Conservation (phyloP, 2,797 vertebrate genomes). For the Eulemur mongoz region DNA sequence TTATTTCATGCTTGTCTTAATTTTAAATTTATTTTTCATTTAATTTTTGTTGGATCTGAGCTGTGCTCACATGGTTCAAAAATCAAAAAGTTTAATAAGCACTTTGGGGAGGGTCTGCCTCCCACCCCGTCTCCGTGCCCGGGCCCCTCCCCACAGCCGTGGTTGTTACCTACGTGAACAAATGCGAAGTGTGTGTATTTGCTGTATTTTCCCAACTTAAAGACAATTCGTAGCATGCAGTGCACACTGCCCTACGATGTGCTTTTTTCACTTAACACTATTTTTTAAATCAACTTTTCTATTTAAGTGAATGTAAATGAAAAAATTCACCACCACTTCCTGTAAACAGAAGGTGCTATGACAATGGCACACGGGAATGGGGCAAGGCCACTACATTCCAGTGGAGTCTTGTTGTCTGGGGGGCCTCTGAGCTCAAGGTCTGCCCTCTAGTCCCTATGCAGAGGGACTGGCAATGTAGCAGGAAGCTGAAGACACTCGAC, state of each 20-base stretch:
- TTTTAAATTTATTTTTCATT: slow-evolving; percentile 73
- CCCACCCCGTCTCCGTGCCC: not conserved
- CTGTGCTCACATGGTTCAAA: slow-evolving; percentile 57
- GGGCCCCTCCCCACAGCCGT: not conserved
- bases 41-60: slow-evolving; percentile 47
- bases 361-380: no score
- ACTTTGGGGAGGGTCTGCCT: not conserved
- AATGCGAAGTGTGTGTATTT: not conserved
- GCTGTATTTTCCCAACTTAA: not conserved
- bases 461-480: not conserved
- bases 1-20: slow-evolving; percentile 74
- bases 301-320: not conserved
- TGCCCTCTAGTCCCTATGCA: not conserved
- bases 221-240: not conserved
- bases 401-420: fast-evolving
- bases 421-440: not conserved
- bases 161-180: not conserved
- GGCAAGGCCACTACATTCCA: not conserved
- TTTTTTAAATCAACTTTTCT: not conserved
- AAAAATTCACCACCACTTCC: not conserved
- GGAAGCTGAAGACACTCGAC: not conserved
- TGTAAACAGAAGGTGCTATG: not conserved
- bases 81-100: slow-evolving; percentile 68
- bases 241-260: not conserved
- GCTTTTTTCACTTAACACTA: not conserved